These are phyloP conservation scores for Amyelois transitella DNA, from an alignment of 1,140 invertebrate genomes.

Conservation along the genomic window DNA sequence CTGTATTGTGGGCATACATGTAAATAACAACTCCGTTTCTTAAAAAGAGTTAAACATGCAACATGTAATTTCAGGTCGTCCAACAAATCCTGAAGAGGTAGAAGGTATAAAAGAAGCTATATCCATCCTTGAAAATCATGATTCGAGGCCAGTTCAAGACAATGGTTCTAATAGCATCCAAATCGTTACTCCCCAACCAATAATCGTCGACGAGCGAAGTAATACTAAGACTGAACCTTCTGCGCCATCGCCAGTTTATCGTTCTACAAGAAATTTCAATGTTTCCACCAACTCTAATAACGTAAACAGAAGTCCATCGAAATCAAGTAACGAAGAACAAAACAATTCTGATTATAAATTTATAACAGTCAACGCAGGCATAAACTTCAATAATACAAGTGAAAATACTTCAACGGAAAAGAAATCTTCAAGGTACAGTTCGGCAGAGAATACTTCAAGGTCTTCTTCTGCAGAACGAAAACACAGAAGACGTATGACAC, in stretches of 20 bases:
- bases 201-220: constrained; percentile 49
- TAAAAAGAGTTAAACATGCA: not conserved
- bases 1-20: too few species aligned
- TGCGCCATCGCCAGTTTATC: constrained; percentile 44
- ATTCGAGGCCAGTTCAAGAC: constrained; percentile 26
- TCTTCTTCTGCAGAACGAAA: constrained; percentile 28
- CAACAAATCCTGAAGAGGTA: constrained; percentile 59
- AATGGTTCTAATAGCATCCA: constrained; percentile 27
- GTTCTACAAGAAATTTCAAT: constrained; percentile 42
- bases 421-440: constrained; percentile 7
- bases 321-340: constrained; percentile 18
- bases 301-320: constrained; percentile 5
- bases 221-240: constrained; percentile 30
- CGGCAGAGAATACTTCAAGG: constrained; percentile 15
- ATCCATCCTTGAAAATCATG: constrained; percentile 64
- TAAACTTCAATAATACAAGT: constrained; percentile 29
- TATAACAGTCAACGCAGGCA: constrained; percentile 38
- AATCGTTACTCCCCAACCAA: constrained; percentile 45
- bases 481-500: constrained; percentile 45
- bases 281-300: constrained; percentile 18
- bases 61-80: constrained; percentile 34
- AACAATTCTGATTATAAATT: constrained; percentile 30
- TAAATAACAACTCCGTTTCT: not conserved
- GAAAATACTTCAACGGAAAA: constrained; percentile 11
- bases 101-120: constrained; percentile 69